Conservation (phyloP, 2,797 vertebrate species). For the Anas acuta region DNA sequence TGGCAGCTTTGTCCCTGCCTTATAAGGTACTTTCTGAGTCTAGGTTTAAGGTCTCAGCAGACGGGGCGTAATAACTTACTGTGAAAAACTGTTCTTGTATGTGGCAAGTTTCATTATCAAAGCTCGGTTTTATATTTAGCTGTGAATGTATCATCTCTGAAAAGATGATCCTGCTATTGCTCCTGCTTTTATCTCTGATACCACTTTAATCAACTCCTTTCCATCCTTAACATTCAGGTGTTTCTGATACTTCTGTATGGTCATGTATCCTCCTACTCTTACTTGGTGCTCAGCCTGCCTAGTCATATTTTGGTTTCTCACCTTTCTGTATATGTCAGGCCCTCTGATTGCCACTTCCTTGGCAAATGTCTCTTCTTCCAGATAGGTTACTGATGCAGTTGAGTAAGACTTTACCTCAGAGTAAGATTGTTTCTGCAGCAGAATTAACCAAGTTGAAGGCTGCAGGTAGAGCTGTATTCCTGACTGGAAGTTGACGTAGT, state of each 20-base stretch:
- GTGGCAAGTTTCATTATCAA: not conserved
- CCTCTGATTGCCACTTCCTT: not conserved
- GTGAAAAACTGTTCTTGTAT: not conserved
- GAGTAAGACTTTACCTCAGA: not conserved
- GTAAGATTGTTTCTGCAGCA: not conserved
- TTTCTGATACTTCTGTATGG: not conserved
- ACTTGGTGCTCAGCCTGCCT: not conserved
- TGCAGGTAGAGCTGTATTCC: not conserved
- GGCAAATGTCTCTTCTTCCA: not conserved
- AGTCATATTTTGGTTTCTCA: not conserved
- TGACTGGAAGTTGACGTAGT: not conserved
- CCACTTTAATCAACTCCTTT: not conserved
- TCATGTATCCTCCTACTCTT: not conserved
- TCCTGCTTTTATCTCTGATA: not conserved
- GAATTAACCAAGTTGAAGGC: not conserved
- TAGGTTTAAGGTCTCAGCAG: constrained; percentile 2
- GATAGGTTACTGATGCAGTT: not conserved
- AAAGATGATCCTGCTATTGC: not conserved
- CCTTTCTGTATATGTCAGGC: not conserved
- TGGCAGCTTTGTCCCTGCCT: not conserved
- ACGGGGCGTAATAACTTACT: not conserved
- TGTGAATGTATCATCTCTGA: constrained; percentile 18
- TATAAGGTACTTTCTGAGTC: not conserved
- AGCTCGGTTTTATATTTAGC: constrained; percentile 21
- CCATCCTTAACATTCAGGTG: not conserved